These are phyloP conservation scores for Pseudomyrmex gracilis DNA, from an alignment of 1,140 invertebrate species.

Conservation along the genomic window DNA sequence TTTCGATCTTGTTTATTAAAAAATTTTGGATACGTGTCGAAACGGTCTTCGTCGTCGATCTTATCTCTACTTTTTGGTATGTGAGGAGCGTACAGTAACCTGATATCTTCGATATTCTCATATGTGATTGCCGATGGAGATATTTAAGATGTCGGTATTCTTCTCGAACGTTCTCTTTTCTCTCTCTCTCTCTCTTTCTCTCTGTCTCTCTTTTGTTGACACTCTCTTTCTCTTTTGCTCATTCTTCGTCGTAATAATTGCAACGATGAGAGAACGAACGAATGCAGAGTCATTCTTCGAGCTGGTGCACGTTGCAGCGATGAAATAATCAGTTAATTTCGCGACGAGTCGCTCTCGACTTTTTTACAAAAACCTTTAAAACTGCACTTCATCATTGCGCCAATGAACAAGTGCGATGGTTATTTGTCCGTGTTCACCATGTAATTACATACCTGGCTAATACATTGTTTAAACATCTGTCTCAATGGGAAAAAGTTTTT, in stretches of 20 bases:
- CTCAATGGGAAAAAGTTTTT: neutral
- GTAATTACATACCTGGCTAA: neutral
- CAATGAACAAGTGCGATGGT: constrained; percentile 34
- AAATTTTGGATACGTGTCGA: constrained; percentile 29
- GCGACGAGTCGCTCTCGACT: constrained; percentile 17
- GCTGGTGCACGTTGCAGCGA: constrained; percentile 35
- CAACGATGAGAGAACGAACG: constrained; percentile 50
- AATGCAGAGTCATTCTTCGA: constrained; percentile 47
- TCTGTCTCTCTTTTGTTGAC: neutral
- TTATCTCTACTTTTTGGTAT: constrained; percentile 14
- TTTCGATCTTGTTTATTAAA: constrained; percentile 38
- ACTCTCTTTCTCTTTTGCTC: constrained; percentile 15
- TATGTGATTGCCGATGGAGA: constrained; percentile 44
- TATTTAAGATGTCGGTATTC: constrained; percentile 51
- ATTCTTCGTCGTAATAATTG: constrained; percentile 48
- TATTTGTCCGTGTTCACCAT: constrained; percentile 3
- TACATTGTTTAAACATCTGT: constrained; percentile 1
- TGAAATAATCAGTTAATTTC: constrained; percentile 58
- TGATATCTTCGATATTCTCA: constrained; percentile 34
- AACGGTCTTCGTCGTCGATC: too few relatives aligned
- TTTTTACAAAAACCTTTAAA: constrained; percentile 43
- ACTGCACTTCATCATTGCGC: constrained; percentile 33
- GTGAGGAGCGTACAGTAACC: neutral
- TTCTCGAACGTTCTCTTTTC: constrained; percentile 12
- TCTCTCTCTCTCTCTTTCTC: neutral